Evolutionary conservation across 1,140 invertebrate species (phyloP).

Genomic region (Portunus trituberculatus): DNA sequence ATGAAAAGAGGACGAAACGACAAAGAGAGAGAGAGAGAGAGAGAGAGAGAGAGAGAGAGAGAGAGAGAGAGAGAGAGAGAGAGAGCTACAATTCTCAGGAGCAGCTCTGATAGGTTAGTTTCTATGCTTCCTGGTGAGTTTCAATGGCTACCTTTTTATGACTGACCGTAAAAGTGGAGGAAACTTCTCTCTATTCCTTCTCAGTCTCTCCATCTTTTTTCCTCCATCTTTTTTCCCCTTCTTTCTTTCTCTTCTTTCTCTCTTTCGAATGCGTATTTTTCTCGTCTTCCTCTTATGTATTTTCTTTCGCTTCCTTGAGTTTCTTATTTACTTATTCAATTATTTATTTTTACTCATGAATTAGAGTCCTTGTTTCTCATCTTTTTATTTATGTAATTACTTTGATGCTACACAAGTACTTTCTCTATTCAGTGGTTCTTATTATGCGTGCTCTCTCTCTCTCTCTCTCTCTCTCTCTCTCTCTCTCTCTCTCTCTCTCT

Average conservation of each 20-base stretch:
- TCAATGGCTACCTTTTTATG: background rate
- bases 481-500: no score
- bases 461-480: no score
- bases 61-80: background rate
- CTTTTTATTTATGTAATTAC: no score
- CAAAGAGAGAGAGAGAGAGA: background rate
- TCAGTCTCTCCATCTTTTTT: background rate
- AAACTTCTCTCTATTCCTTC: background rate
- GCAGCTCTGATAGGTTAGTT: conserved; percentile 9
- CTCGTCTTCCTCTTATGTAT: background rate
- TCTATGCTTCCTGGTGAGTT: background rate
- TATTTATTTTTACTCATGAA: no score
- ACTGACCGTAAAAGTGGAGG: conserved; percentile 18
- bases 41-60: background rate
- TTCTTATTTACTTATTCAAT: background rate
- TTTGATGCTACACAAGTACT: no score
- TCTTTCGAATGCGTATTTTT: background rate
- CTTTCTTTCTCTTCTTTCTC: background rate
- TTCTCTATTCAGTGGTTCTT: no score
- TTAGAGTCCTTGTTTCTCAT: no score
- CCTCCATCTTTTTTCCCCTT: background rate
- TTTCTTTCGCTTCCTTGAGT: background rate
- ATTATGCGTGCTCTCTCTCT: no score
- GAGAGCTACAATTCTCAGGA: background rate
- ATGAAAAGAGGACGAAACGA: no score